Conservation (phyloP, 2,113 vertebrate species). For the Thinocorus orbignyianus region DNA sequence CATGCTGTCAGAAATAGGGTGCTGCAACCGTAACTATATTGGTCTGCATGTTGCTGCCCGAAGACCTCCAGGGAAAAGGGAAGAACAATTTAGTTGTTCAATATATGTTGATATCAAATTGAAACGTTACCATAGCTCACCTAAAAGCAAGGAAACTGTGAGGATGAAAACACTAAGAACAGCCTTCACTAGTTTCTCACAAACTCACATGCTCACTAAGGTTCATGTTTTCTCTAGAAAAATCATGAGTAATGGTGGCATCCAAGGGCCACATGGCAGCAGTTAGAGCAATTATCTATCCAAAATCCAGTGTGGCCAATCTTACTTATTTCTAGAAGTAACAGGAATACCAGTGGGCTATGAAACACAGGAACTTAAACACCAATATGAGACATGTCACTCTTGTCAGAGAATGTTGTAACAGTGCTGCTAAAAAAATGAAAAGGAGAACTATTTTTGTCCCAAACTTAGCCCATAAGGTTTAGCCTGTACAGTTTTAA, state of each 20-base stretch:
- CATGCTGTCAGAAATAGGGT: neutral
- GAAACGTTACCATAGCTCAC: neutral
- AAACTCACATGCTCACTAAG: fast-evolving
- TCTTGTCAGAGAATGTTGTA: neutral
- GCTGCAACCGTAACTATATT: neutral
- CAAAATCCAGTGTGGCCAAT: neutral
- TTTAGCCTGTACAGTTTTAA: neutral
- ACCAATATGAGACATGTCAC: neutral
- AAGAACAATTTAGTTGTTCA: neutral
- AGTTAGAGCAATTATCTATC: neutral
- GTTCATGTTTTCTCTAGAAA: neutral
- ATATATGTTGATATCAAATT: neutral
- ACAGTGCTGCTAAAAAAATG: neutral
- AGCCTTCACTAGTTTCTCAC: neutral
- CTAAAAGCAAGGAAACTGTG: neutral
- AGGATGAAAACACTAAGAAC: neutral
- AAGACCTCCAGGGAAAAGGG: neutral
- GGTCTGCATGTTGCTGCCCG: neutral
- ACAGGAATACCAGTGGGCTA: neutral
- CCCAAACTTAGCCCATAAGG: neutral
- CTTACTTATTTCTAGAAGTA: neutral
- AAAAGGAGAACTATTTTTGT: neutral
- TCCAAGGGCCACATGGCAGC: neutral
- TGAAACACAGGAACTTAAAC: neutral
- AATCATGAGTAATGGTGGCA: neutral